Evolutionary conservation across 2,888 invertebrate genomes (phyloP).

Genomic region (Plagodis dolabraria): DNA sequence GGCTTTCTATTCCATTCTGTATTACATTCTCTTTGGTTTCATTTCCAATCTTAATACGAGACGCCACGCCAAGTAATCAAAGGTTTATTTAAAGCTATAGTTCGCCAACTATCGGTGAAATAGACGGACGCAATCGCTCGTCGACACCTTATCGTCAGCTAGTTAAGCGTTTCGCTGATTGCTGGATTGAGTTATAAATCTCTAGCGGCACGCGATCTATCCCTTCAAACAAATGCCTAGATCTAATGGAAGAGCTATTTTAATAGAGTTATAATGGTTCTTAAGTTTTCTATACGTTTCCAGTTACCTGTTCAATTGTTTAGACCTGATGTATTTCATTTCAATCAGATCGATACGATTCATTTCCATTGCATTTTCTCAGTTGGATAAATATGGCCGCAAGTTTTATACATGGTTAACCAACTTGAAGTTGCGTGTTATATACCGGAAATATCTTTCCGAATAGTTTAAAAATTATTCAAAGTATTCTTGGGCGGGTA

Average conservation of each 20-base stretch:
- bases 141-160: slow-evolving; percentile 80
- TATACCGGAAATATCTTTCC: too few species aligned
- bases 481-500: too few species aligned
- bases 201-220: slow-evolving; percentile 75
- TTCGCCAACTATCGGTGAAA: slow-evolving; percentile 47
- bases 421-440: too few species aligned
- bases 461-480: too few species aligned
- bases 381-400: too few species aligned
- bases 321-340: too few species aligned
- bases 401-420: too few species aligned
- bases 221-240: slow-evolving; percentile 44
- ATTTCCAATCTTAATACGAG: not conserved
- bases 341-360: too few species aligned
- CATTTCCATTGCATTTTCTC: too few species aligned
- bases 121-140: slow-evolving; percentile 68
- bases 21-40: not conserved
- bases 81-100: slow-evolving; percentile 24
- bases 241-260: slow-evolving; percentile 21
- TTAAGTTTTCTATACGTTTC: too few species aligned
- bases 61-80: slow-evolving; percentile 1
- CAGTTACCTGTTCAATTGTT: too few species aligned
- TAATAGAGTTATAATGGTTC: not conserved
- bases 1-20: not conserved
- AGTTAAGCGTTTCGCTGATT: slow-evolving; percentile 82
- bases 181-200: slow-evolving; percentile 82